Conservation (phyloP, 1,140 invertebrate genomes). For the Drosophila carrolli region DNA sequence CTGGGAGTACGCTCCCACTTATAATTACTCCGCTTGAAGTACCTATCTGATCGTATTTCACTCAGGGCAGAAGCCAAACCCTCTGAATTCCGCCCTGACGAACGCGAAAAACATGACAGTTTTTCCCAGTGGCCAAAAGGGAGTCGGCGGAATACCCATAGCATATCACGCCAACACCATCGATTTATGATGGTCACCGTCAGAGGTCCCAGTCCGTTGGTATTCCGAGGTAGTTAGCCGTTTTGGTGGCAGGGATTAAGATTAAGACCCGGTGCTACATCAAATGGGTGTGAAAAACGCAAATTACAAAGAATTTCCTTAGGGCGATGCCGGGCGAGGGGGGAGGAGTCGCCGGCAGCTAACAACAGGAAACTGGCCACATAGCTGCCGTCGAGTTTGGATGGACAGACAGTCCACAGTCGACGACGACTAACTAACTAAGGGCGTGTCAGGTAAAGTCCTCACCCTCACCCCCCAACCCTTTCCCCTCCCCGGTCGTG, state of each 20-base stretch:
- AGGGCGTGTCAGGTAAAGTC: slow-evolving; percentile 71
- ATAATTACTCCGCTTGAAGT: slow-evolving; percentile 33
- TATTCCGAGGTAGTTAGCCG: slow-evolving; percentile 72
- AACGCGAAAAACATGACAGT: slow-evolving; percentile 73
- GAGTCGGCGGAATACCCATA: slow-evolving; percentile 4
- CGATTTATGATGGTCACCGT: slow-evolving; percentile 63
- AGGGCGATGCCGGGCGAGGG: slow-evolving; percentile 7
- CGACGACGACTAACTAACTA: slow-evolving; percentile 71
- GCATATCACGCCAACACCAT: slow-evolving; percentile 65
- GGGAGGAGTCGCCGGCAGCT: slow-evolving; percentile 40
- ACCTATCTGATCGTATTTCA: slow-evolving; percentile 40
- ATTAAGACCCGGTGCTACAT: slow-evolving; percentile 79
- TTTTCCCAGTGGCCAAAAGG: slow-evolving; percentile 60
- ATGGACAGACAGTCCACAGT: slow-evolving; percentile 22
- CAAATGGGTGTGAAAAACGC: slow-evolving; percentile 81
- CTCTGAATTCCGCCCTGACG: slow-evolving; percentile 24
- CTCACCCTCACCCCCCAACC: slow-evolving; percentile 1
- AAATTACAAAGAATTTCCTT: slow-evolving; percentile 79
- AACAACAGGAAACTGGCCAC: slow-evolving; percentile 72
- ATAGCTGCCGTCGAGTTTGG: slow-evolving; percentile 54
- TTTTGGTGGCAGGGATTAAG: slow-evolving; percentile 81
- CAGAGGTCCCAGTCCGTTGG: not conserved
- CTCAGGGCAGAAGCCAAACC: slow-evolving; percentile 21
- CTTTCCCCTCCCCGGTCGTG: slow-evolving; percentile 51
- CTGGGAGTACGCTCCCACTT: slow-evolving; percentile 30